Evolutionary conservation across 2,797 vertebrate species (phyloP), one percentile per base, ranked within the genome.

Genomic region (Xyrichtys novacula): DNA sequence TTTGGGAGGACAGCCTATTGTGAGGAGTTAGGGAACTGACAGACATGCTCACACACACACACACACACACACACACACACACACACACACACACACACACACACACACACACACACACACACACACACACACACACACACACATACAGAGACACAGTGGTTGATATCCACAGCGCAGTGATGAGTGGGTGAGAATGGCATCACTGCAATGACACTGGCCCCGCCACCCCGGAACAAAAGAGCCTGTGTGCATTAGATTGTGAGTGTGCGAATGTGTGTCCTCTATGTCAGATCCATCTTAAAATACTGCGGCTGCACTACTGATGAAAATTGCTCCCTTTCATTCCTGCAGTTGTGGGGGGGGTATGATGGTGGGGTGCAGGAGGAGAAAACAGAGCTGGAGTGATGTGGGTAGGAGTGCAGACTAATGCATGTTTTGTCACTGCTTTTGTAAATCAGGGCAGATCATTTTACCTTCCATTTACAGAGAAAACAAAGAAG

Each of bases 291-390:
- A 87, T 79, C 73, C 78, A 80, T 89, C 85, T 89, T 81, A 84
- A 88, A 92, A 87, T 86, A 85, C 84, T 77, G 88, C 22, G 68
- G 76, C 88, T 76, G 73, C 78, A 85, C 38, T 53, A 31, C 83
- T 82, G 86, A 91, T 89, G 86, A 84, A 90, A 91, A 91, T 77
- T 77, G 70, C 81, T 79, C 71, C 67, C 78, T 89, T 90, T 87
- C 83, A 80, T 84, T 88, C 80, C 75, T 59, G 61, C 73, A 85
- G 70, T 75, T 43, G 74, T 16, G 52, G 38, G 65, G 26, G 16
- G 26, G 69, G 61, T 28, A 50, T 32, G 59, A 31, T 22, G 23
- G 26, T 28, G 60, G 42, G 22, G 16, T 8, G 14, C 20, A 17
- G 36, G 16, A 46, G 9, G 10, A 31, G 23, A 25, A 10, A 26